phyloP scores from a whole-genome alignment of 2,797 vertebrate species.

The Pseudochaenichthys georgianus region DNA sequence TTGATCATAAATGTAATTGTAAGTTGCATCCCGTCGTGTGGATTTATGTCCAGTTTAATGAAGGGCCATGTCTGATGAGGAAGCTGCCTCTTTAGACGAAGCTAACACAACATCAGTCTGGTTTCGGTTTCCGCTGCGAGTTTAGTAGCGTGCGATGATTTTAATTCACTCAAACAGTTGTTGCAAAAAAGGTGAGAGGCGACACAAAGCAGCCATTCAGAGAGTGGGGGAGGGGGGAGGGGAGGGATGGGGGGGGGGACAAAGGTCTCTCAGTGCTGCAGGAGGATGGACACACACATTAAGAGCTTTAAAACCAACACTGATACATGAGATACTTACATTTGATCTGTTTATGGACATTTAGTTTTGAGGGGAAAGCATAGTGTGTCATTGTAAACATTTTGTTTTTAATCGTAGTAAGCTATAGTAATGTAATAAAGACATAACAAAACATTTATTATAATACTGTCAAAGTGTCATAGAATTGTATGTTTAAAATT shows the following conservation, averaged over 20 bases:
- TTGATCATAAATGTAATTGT: neutral
- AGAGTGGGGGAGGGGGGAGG: constrained; percentile 32
- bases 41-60: neutral
- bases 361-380: neutral
- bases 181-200: constrained; percentile 20
- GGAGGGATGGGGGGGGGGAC: constrained; percentile 30
- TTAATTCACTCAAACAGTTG: constrained; percentile 49
- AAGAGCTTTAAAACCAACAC: neutral
- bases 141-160: constrained; percentile 31
- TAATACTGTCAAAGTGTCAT: too few species aligned
- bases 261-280: constrained; percentile 60
- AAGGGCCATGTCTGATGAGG: neutral
- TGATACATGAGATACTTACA: neutral
- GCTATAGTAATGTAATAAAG: too few species aligned
- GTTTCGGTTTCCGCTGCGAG: constrained; percentile 14
- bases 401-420: too few species aligned
- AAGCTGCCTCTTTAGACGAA: constrained; percentile 11
- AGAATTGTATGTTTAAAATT: too few species aligned
- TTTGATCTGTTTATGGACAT: neutral
- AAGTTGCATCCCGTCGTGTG: neutral
- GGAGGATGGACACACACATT: constrained; percentile 22
- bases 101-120: constrained; percentile 5
- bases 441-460: too few species aligned
- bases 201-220: constrained; percentile 68
- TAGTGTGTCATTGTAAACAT: too few species aligned